Percentiles rank a stretch among this genome's conserved stretches.
Evolutionary conservation across 2,888 invertebrate genomes (phyloP).

Genomic region (Zygogramma bicolorata): DNA sequence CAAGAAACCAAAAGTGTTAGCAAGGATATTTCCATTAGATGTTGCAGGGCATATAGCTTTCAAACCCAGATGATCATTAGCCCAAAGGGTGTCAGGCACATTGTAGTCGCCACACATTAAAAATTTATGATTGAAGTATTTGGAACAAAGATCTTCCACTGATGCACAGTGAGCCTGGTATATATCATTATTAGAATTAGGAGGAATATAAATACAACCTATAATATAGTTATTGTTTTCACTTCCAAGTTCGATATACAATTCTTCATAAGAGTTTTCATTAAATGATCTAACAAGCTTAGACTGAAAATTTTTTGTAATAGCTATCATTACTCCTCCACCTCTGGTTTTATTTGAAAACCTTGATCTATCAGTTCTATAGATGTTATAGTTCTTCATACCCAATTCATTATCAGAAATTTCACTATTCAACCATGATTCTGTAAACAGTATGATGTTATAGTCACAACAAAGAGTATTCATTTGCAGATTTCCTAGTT

Average conservation of each 20-base stretch:
- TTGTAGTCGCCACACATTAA: neutral
- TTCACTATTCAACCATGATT: neutral
- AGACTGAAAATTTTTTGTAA: neutral
- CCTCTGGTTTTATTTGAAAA: neutral
- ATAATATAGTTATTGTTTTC: neutral
- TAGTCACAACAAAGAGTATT: neutral
- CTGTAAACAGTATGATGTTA: neutral
- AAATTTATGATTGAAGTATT: neutral
- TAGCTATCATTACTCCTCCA: neutral
- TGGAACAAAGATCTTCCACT: neutral
- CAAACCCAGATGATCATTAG: neutral
- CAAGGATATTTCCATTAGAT: neutral
- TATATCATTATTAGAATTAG: neutral
- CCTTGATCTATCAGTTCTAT: neutral
- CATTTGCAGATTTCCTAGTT: neutral
- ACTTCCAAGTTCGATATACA: neutral
- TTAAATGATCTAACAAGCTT: slow-evolving; percentile 1
- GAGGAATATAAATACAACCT: neutral
- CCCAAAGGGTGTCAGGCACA: neutral
- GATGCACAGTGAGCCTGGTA: neutral
- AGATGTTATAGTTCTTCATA: too few relatives aligned
- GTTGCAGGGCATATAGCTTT: neutral
- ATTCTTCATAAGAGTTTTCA: neutral
- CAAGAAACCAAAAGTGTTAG: neutral
- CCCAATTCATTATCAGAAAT: slow-evolving; percentile 2